Evolutionary conservation across 2,888 invertebrate species (phyloP).

Genomic region (Eristalinus sepulchralis): DNA sequence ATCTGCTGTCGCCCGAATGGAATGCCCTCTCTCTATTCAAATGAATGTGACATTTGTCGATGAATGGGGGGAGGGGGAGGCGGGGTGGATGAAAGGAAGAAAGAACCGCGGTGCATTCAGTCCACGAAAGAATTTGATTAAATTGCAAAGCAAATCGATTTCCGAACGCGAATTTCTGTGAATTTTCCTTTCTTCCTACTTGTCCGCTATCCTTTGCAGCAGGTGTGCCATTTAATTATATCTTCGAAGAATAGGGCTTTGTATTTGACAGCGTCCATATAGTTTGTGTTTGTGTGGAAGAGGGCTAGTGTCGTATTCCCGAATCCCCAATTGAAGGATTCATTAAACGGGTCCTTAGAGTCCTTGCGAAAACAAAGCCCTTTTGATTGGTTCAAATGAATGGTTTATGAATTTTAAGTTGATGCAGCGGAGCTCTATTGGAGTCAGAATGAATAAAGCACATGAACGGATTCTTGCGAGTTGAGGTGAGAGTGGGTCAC

Average conservation of each 20-base stretch:
- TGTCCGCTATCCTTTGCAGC: neutral
- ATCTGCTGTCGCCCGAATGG: neutral
- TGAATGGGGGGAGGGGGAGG: neutral
- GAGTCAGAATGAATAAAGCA: no score
- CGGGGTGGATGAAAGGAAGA: neutral
- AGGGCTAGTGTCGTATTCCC: neutral
- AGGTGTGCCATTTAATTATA: conserved; percentile 1
- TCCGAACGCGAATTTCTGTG: neutral
- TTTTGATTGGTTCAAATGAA: neutral
- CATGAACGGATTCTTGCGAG: no score
- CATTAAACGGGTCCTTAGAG: neutral
- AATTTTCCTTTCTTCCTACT: no score
- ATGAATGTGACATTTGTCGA: neutral
- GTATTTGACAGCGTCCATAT: conserved; percentile 2
- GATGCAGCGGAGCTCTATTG: no score
- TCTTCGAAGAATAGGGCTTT: neutral
- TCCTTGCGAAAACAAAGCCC: neutral
- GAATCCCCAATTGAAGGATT: neutral
- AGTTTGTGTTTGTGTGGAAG: conserved; percentile 8
- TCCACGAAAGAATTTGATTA: neutral
- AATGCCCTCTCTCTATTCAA: neutral
- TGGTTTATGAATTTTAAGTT: neutral
- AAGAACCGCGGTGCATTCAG: neutral
- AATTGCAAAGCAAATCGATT: neutral
- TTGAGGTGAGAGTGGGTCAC: no score